phyloP scores from a whole-genome alignment of 1,140 invertebrate species.

The Pseudomyrmex flavicornis region DNA sequence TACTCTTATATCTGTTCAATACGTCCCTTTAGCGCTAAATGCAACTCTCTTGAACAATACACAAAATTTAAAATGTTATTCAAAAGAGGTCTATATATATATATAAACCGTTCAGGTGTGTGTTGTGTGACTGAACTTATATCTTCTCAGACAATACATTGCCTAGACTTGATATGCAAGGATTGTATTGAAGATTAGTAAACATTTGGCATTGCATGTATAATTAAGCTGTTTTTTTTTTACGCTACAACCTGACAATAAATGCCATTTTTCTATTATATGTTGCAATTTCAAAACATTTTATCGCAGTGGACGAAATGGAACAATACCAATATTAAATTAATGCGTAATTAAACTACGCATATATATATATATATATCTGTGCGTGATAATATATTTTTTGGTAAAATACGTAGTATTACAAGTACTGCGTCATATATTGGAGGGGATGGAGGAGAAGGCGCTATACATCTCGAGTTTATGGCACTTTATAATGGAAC shows the following conservation, averaged over 20 bases:
- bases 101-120: neutral
- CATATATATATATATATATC: constrained; percentile 7
- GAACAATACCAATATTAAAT: constrained; percentile 15
- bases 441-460: neutral
- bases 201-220: constrained; percentile 12
- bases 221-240: constrained; percentile 25
- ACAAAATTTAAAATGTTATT: neutral
- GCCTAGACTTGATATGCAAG: constrained; percentile 2
- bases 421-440: neutral
- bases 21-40: constrained; percentile 20
- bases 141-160: neutral
- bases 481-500: constrained; percentile 55
- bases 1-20: constrained; percentile 17
- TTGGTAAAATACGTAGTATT: constrained; percentile 50
- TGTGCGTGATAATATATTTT: neutral
- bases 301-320: constrained; percentile 13
- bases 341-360: neutral
- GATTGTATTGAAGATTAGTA: neutral
- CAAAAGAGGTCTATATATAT: neutral
- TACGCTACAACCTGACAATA: constrained; percentile 58
- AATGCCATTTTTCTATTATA: constrained; percentile 1
- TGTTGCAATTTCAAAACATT: constrained; percentile 17
- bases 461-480: constrained; percentile 34
- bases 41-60: neutral
- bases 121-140: neutral